Conservation (phyloP, 2,113 vertebrate genomes). For the Hypomesus transpacificus region DNA sequence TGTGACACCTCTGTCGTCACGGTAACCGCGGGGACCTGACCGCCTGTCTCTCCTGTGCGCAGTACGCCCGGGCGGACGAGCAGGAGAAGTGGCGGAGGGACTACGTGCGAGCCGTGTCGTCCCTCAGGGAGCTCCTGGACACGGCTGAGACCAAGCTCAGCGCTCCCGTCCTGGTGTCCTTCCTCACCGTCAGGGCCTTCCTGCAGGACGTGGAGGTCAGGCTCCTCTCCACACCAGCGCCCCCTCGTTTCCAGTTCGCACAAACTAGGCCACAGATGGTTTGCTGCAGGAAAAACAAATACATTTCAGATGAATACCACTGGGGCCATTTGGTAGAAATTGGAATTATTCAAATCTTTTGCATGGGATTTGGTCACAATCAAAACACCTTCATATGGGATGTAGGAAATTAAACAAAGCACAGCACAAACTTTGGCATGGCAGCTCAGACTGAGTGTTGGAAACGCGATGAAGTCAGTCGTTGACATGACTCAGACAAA, state of each 20-base stretch:
- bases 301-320: too few species aligned
- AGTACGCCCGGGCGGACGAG: slow-evolving; percentile 88
- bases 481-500: slow-evolving; percentile 9
- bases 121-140: slow-evolving; percentile 80
- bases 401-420: too few species aligned
- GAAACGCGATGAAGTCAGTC: neutral
- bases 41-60: neutral
- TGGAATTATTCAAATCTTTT: too few species aligned
- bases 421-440: neutral
- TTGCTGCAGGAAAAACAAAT: too few species aligned
- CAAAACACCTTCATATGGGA: too few species aligned
- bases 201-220: slow-evolving; percentile 87
- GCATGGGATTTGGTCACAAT: too few species aligned
- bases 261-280: too few species aligned
- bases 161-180: slow-evolving; percentile 80
- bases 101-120: slow-evolving; percentile 72
- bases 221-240: too few species aligned
- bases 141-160: slow-evolving; percentile 78
- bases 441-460: neutral
- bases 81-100: slow-evolving; percentile 84
- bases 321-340: too few species aligned
- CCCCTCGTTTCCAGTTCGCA: too few species aligned
- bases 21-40: too few species aligned
- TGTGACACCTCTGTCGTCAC: too few species aligned
- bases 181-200: slow-evolving; percentile 79